These are phyloP conservation scores for Phyllostomus discolor DNA, from an alignment of 2,113 vertebrate genomes.

Conservation along the genomic window DNA sequence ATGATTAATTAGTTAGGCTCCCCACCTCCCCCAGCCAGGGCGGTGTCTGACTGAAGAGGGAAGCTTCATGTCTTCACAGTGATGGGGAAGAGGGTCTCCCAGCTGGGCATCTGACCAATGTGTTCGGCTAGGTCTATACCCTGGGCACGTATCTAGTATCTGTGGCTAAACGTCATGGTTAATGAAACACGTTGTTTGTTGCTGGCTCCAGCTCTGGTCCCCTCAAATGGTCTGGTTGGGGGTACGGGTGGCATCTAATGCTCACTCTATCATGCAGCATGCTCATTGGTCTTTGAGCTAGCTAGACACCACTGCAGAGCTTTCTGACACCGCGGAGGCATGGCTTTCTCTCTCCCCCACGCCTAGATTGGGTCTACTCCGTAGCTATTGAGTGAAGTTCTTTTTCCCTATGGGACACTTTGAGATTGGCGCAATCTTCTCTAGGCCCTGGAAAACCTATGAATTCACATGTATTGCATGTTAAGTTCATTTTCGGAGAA, in stretches of 20 bases:
- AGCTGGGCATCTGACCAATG: background rate
- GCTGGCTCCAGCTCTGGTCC: background rate
- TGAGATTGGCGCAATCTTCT: background rate
- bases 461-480: background rate
- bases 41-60: background rate
- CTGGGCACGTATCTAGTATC: background rate
- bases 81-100: background rate
- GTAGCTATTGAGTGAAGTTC: background rate
- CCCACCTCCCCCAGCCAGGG: background rate
- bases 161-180: background rate
- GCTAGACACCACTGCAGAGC: background rate
- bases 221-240: background rate
- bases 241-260: background rate
- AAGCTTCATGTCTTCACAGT: background rate
- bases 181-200: background rate
- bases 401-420: background rate
- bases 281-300: background rate
- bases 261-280: background rate
- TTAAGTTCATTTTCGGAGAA: background rate
- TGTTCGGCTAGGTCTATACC: background rate
- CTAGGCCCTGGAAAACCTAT: background rate
- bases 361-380: background rate
- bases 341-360: background rate
- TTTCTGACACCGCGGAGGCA: background rate
- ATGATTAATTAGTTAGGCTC: background rate